Base-by-base conservation (phyloP, 2,797 vertebrate genomes). In the Neostethus bicornis region DNA sequence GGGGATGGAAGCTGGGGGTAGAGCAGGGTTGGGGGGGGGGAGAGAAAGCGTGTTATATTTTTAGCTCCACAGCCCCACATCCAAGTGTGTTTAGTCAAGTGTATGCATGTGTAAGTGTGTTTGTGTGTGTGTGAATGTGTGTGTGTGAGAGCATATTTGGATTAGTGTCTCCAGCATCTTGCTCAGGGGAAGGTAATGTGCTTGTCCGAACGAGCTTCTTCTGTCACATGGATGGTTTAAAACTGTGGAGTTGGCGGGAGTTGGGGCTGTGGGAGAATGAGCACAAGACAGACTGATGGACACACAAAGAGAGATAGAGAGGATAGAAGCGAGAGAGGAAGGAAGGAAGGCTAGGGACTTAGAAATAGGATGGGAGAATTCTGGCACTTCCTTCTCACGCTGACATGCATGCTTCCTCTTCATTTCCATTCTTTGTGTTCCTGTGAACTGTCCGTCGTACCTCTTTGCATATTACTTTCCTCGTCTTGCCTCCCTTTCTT, bases 181-280 rank as follows among this genome's bases (percentile, higher is more conserved):
- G 87, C 86, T 89, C 64, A 76, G 81, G 86, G 88, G 87, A 89
- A 89, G 85, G 89, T 90, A 86, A 89, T 82, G 84, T 75, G 75
- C 81, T 85, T 70, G 77, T 85, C 89, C 71, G 55, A 80, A 84
- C 37, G 65, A 84, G 85, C 80, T 62, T 81, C 73, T 80, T 76
- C 64, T 67, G 77, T 77, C 77, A 79, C 79, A 80, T 71, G 67
- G 81, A 85, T 81, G 77, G 52, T 78, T 76, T 77, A 61, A 81
- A 88, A 84, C 58, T 81, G 79, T 68, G 73, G 75, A 70, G 57
- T 50, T 77, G 77, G 66, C 12, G 24, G 69, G 70, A 53, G 73
- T 45, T 59, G 54, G 19, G 19, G 64, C 38, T 25, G 60, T 49
- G 59, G 44, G 23, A 34, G 42, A 64, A 74, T 62, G 63, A 61